Evolutionary conservation across 2,888 invertebrate genomes (phyloP).

Genomic region (Trichogramma dendrolimi): DNA sequence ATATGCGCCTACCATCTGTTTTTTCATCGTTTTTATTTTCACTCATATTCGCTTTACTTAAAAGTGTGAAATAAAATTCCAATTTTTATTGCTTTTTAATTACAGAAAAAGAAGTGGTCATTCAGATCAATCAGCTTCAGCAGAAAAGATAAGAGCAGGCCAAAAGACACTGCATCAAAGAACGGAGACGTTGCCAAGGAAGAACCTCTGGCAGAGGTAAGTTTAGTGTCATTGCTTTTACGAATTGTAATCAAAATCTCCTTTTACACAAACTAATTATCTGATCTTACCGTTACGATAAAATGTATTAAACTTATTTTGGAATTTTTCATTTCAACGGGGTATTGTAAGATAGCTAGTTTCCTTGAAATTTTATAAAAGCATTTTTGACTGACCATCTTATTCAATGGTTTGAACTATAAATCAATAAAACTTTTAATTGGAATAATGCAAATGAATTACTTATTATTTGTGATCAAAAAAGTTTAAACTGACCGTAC

Average conservation of each 20-base stretch:
- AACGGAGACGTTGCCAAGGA: slow-evolving; percentile 59
- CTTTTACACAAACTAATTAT: not conserved
- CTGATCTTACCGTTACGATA: not conserved
- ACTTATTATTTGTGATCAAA: no score
- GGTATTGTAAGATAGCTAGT: not conserved
- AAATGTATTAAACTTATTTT: not conserved
- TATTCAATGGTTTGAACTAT: no score
- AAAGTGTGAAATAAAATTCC: slow-evolving; percentile 3
- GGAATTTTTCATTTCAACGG: not conserved
- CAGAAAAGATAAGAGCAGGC: slow-evolving; percentile 82
- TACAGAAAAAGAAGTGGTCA: slow-evolving; percentile 84
- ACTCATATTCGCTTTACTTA: slow-evolving; percentile 14
- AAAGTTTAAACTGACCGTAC: no score
- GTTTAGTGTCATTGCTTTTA: slow-evolving; percentile 25
- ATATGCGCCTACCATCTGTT: no score
- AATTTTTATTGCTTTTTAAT: slow-evolving; percentile 22
- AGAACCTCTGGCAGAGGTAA: slow-evolving; percentile 61
- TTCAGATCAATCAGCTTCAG: slow-evolving; percentile 83
- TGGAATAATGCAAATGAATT: no score
- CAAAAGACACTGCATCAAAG: slow-evolving; percentile 64
- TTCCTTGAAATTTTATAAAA: no score
- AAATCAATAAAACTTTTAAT: no score
- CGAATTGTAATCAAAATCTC: no score
- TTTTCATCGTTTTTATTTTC: slow-evolving; percentile 20
- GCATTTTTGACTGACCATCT: no score